Percentiles rank a stretch among this genome's conserved stretches.
These are phyloP conservation scores for Phataginus tetradactyla DNA, from an alignment of 2,797 vertebrate genomes.

Conservation along the genomic window DNA sequence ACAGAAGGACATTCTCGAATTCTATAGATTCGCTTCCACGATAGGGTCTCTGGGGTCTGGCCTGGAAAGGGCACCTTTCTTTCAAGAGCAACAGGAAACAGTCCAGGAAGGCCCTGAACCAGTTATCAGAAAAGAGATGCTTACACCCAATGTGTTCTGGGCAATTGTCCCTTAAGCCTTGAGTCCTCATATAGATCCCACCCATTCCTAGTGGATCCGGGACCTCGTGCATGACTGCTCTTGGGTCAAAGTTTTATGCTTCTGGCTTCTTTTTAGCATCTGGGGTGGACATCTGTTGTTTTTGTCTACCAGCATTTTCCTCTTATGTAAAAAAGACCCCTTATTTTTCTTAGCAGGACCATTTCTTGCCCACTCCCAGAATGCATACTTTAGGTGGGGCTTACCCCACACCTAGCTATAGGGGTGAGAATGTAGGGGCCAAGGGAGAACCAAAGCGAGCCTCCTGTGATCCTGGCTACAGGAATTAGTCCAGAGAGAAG, in stretches of 20 bases:
- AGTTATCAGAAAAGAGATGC: not conserved
- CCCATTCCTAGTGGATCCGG: not conserved
- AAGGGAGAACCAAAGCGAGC: not conserved
- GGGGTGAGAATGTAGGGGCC: not conserved
- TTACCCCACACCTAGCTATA: not conserved
- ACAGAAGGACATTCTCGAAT: not conserved
- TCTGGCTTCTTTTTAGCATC: not conserved
- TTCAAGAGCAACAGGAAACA: not conserved
- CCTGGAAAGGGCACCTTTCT: not conserved
- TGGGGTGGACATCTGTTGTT: constrained; percentile 12
- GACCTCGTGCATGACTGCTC: not conserved
- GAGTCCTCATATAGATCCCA: not conserved
- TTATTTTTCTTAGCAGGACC: not conserved
- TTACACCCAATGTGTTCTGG: not conserved
- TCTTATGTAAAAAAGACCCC: not conserved
- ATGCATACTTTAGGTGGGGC: not conserved
- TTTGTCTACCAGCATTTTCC: not conserved
- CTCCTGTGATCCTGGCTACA: not conserved
- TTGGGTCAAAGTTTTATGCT: not conserved
- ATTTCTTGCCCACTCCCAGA: not conserved
- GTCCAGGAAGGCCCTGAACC: not conserved
- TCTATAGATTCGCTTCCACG: not conserved
- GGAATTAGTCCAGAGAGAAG: not conserved
- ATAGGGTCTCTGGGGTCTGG: not conserved
- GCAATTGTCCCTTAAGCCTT: not conserved